Conservation (phyloP, 2,797 vertebrate genomes). For the Amazona finschi region DNA sequence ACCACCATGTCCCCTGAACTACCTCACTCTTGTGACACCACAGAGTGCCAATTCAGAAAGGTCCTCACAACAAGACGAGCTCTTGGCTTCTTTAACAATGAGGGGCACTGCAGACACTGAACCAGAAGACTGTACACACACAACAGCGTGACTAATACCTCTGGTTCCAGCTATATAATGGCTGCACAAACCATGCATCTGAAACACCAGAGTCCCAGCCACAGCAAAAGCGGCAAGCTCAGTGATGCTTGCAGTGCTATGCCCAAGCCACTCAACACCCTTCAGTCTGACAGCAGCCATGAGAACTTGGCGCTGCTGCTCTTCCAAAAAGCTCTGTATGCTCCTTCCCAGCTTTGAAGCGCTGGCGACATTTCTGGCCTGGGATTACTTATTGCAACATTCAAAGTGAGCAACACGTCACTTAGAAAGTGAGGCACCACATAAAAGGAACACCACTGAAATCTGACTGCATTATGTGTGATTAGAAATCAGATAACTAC, state of each 20-base stretch:
- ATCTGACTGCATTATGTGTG: accelerated
- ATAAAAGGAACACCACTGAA: neutral
- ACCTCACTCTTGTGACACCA: neutral
- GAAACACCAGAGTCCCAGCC: neutral
- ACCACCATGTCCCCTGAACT: accelerated
- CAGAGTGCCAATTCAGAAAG: neutral
- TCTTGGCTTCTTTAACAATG: neutral
- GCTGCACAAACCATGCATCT: neutral
- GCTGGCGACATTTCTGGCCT: neutral
- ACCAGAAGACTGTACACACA: neutral
- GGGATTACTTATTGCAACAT: neutral
- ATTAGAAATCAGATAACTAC: neutral
- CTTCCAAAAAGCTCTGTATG: accelerated
- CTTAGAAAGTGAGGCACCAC: neutral
- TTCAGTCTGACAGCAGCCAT: accelerated
- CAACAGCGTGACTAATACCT: accelerated
- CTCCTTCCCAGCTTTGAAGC: neutral
- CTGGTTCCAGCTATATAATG: neutral
- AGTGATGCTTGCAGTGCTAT: accelerated
- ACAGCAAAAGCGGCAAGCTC: neutral
- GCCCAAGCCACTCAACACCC: accelerated
- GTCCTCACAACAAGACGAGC: accelerated
- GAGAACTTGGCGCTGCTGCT: neutral
- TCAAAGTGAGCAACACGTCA: neutral
- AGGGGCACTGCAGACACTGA: accelerated